These are phyloP conservation scores for Lasioglossum vierecki DNA, from an alignment of 2,888 invertebrate species.

Conservation along the genomic window DNA sequence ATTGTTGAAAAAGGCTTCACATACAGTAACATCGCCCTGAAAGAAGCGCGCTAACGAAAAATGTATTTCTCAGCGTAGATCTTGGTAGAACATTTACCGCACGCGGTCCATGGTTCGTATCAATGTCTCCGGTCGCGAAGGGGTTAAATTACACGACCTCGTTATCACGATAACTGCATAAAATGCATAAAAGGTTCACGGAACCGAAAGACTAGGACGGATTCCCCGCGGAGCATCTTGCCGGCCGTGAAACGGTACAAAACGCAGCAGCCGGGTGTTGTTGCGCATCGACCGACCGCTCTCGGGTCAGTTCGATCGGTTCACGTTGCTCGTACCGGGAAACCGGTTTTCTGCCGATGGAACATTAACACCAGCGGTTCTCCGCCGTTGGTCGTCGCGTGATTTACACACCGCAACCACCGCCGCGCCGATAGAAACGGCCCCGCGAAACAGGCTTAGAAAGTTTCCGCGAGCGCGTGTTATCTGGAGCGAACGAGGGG, in stretches of 20 bases:
- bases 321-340: constrained; percentile 42
- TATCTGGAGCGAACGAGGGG: constrained; percentile 58
- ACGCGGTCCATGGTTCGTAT: background rate
- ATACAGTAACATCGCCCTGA: no score
- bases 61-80: background rate
- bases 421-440: constrained; percentile 35
- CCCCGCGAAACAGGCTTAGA: constrained; percentile 55
- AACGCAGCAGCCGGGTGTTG: constrained; percentile 25
- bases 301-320: constrained; percentile 70
- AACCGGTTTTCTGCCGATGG: constrained; percentile 63
- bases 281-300: constrained; percentile 52
- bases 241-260: constrained; percentile 62
- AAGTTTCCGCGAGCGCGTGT: constrained; percentile 52
- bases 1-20: no score
- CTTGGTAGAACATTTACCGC: background rate
- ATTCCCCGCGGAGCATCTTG: constrained; percentile 24
- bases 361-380: constrained; percentile 68
- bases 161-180: background rate
- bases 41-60: background rate
- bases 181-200: background rate
- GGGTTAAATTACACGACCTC: background rate
- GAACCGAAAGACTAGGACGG: constrained; percentile 11
- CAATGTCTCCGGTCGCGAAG: background rate
- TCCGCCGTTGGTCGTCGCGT: constrained; percentile 47
- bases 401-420: constrained; percentile 53